Evolutionary conservation across 2,888 invertebrate genomes (phyloP).

Genomic region (Papilio demoleus): DNA sequence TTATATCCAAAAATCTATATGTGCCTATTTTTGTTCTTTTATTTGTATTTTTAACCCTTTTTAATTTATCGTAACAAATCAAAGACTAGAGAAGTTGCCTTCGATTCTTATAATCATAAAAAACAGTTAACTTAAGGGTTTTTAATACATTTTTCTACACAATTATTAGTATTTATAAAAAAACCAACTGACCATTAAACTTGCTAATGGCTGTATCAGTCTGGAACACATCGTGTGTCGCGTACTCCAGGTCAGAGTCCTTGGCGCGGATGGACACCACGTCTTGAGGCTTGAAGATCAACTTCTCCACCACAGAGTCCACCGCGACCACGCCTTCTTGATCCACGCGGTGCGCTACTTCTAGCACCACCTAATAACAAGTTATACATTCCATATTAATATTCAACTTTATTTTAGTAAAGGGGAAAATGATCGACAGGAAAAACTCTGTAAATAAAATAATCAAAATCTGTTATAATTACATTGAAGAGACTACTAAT

Average conservation of each 20-base stretch:
- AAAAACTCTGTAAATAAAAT: too few species aligned
- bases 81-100: too few species aligned
- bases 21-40: too few species aligned
- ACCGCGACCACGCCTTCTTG: constrained; percentile 86
- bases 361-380: constrained; percentile 86
- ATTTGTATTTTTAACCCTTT: too few species aligned
- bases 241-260: constrained; percentile 95
- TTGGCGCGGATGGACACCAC: constrained; percentile 92
- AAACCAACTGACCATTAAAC: constrained; percentile 88
- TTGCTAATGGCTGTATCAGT: constrained; percentile 94
- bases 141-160: too few species aligned
- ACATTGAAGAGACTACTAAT: too few species aligned
- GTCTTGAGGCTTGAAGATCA: constrained; percentile 93
- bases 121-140: not conserved
- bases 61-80: too few species aligned
- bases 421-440: not conserved
- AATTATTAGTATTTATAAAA: too few species aligned
- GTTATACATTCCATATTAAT: not conserved
- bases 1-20: too few species aligned
- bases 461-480: too few species aligned
- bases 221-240: constrained; percentile 93
- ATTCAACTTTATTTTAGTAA: not conserved
- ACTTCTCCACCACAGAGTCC: constrained; percentile 89
- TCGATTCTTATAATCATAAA: too few species aligned
- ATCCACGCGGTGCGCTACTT: constrained; percentile 93